phyloP scores from a whole-genome alignment of 1,140 invertebrate species.

The Zaprionus inermis region DNA sequence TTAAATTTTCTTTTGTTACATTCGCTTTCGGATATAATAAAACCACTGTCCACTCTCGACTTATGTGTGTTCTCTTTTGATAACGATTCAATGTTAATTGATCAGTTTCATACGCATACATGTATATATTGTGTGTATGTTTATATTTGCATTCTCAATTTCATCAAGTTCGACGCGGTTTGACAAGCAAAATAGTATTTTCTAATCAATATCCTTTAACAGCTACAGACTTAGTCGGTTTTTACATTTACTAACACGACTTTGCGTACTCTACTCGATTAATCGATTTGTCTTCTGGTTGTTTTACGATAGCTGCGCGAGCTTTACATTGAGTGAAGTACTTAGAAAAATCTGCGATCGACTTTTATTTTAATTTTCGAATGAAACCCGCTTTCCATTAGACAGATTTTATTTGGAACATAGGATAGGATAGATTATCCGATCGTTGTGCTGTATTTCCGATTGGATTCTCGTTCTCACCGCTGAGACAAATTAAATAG shows the following conservation, averaged over 20 bases:
- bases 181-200: slow-evolving; percentile 51
- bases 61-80: neutral
- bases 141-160: slow-evolving; percentile 34
- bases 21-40: slow-evolving; percentile 5
- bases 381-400: slow-evolving; percentile 64
- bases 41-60: neutral
- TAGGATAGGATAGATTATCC: slow-evolving; percentile 10
- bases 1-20: slow-evolving; percentile 13
- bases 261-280: slow-evolving; percentile 21
- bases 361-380: neutral
- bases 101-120: slow-evolving; percentile 6
- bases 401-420: slow-evolving; percentile 32
- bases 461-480: slow-evolving; percentile 10
- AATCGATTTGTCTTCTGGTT: neutral
- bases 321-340: slow-evolving; percentile 7
- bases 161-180: slow-evolving; percentile 27
- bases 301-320: slow-evolving; percentile 37
- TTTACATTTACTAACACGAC: slow-evolving; percentile 29
- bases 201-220: slow-evolving; percentile 67
- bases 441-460: slow-evolving; percentile 4
- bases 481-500: slow-evolving; percentile 16
- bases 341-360: slow-evolving; percentile 28
- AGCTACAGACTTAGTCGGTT: slow-evolving; percentile 74
- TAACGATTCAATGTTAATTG: slow-evolving; percentile 2
- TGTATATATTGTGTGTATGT: slow-evolving; percentile 5